phyloP scores from a whole-genome alignment of 2,113 vertebrate species.

The Numida meleagris region DNA sequence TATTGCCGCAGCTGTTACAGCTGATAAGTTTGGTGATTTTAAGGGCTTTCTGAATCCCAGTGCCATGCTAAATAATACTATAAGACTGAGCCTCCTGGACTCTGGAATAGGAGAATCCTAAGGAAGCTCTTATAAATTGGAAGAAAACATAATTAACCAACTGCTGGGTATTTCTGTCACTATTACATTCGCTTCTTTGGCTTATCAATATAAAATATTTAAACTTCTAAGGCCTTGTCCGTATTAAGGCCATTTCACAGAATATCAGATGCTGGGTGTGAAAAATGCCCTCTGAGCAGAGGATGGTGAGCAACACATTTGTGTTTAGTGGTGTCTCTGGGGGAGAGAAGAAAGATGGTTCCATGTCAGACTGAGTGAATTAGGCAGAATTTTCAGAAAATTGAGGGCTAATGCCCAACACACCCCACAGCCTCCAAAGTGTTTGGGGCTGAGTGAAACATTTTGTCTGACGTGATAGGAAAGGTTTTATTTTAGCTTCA shows the following conservation, averaged over 20 bases:
- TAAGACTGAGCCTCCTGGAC: neutral
- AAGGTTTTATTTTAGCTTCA: slow-evolving; percentile 55
- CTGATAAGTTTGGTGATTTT: neutral
- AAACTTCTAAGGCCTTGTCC: neutral
- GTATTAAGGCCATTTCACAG: neutral
- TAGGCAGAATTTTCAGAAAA: slow-evolving; percentile 25
- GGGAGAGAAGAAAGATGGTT: neutral
- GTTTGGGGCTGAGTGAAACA: neutral
- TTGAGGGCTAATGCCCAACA: slow-evolving; percentile 5
- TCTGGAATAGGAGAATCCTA: neutral
- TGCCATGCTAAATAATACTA: neutral
- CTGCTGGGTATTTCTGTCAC: neutral
- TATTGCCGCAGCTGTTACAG: neutral
- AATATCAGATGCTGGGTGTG: neutral
- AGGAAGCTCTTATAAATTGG: neutral
- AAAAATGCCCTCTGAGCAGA: neutral
- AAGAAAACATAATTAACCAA: neutral
- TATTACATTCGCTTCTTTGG: neutral
- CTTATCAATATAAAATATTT: neutral
- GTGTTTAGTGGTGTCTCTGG: neutral
- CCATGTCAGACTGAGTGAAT: neutral
- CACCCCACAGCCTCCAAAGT: neutral
- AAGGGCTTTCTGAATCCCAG: neutral
- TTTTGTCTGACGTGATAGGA: slow-evolving; percentile 14
- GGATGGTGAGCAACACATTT: neutral